Conservation (phyloP, 2,113 vertebrate species). For the Myxocyprinus asiaticus region DNA sequence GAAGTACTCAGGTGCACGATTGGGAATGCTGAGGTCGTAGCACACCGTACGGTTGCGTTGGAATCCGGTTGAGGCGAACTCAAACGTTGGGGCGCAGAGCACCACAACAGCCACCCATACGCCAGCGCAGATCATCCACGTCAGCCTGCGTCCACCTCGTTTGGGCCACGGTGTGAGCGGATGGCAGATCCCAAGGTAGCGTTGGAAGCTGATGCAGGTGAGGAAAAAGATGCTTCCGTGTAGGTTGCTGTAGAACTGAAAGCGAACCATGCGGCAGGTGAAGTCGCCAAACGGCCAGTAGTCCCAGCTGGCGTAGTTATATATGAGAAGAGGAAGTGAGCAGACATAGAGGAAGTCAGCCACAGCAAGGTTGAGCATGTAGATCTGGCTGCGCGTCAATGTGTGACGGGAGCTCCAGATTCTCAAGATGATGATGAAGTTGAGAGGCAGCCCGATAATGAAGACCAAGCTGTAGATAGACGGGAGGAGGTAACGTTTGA, state of each 20-base stretch:
- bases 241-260: conserved; percentile 96
- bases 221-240: conserved; percentile 96
- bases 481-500: conserved; percentile 88
- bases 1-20: conserved; percentile 77
- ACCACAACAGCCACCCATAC: conserved; percentile 81
- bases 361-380: conserved; percentile 89
- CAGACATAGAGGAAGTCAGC: conserved; percentile 92
- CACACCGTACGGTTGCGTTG: conserved; percentile 95
- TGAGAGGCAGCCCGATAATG: conserved; percentile 83
- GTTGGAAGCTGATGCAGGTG: conserved; percentile 94
- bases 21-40: conserved; percentile 87
- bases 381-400: conserved; percentile 84
- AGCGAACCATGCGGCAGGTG: conserved; percentile 87
- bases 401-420: conserved; percentile 78
- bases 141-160: conserved; percentile 79
- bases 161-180: conserved; percentile 87
- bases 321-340: conserved; percentile 92
- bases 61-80: conserved; percentile 85
- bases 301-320: conserved; percentile 90
- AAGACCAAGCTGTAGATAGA: conserved; percentile 86
- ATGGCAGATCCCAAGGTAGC: conserved; percentile 94
- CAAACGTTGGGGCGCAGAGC: conserved; percentile 87
- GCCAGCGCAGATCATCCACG: conserved; percentile 80
- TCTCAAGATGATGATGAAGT: conserved; percentile 83
- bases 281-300: conserved; percentile 96